These are phyloP conservation scores for Melieria omissa DNA, from an alignment of 2,888 invertebrate genomes.

Conservation along the genomic window DNA sequence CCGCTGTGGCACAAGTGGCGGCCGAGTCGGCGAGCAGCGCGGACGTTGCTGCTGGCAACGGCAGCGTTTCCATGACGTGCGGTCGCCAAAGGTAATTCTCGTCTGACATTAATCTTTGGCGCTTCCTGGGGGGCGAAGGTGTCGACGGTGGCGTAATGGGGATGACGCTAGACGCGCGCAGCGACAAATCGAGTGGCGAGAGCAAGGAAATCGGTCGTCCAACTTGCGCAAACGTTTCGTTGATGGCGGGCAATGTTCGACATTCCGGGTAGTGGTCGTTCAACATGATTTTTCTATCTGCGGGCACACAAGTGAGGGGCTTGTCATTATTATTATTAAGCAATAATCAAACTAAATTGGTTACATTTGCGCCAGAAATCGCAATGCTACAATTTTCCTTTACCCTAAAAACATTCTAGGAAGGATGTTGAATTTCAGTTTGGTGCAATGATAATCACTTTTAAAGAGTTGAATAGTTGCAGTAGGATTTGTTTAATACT, in stretches of 20 bases:
- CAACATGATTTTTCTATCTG: constrained; percentile 47
- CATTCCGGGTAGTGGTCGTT: constrained; percentile 57
- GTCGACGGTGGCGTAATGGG: constrained; percentile 67
- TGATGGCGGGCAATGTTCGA: constrained; percentile 63
- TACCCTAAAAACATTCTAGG: no score
- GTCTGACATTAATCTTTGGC: constrained; percentile 59
- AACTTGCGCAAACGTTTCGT: constrained; percentile 65
- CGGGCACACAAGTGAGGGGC: background rate
- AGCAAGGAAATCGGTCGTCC: constrained; percentile 51
- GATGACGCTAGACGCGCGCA: constrained; percentile 60
- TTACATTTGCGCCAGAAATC: no score
- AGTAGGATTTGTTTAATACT: no score
- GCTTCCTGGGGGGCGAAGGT: constrained; percentile 66
- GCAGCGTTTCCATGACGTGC: constrained; percentile 49
- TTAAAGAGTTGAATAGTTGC: no score
- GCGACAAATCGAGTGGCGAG: constrained; percentile 65
- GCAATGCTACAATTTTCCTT: no score
- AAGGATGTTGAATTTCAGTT: no score
- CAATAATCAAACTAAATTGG: no score
- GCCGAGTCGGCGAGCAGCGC: background rate
- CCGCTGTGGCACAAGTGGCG: constrained; percentile 22
- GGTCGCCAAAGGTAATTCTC: constrained; percentile 63
- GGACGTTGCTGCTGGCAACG: constrained; percentile 20
- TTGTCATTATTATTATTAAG: background rate
- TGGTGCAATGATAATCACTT: no score